These are phyloP conservation scores for Syrrhaptes paradoxus DNA, from an alignment of 2,113 vertebrate genomes.

Conservation along the genomic window DNA sequence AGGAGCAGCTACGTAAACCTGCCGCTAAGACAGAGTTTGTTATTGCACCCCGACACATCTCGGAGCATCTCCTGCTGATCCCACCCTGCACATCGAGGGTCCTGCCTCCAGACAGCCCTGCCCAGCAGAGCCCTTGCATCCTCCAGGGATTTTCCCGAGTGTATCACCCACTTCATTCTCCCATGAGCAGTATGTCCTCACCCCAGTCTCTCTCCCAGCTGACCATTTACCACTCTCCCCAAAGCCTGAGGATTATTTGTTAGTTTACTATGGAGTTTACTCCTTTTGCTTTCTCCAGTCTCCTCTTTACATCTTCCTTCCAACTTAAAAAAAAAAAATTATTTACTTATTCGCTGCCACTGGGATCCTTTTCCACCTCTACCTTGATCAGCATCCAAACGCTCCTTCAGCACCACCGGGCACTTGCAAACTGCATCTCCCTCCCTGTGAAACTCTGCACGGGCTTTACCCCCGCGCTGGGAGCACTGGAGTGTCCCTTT, in stretches of 20 bases:
- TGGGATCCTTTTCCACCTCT: neutral
- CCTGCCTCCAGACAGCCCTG: neutral
- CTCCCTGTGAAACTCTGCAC: rapidly evolving
- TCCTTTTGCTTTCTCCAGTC: neutral
- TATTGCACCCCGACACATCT: rapidly evolving
- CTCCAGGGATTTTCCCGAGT: neutral
- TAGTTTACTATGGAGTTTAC: neutral
- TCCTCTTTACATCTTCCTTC: neutral
- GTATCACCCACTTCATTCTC: rapidly evolving
- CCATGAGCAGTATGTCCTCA: rapidly evolving
- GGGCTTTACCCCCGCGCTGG: neutral
- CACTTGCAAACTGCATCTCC: rapidly evolving
- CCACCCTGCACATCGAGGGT: rapidly evolving
- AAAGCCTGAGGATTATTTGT: neutral
- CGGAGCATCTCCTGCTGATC: rapidly evolving
- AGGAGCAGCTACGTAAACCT: neutral
- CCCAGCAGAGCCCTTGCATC: neutral
- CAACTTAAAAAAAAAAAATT: neutral
- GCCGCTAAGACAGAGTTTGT: too few species aligned
- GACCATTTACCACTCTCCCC: neutral
- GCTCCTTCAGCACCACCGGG: neutral
- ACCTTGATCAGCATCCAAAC: neutral
- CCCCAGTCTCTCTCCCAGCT: neutral
- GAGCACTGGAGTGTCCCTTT: neutral
- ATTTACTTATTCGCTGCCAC: neutral